Conservation (phyloP, 2,888 invertebrate species). For the Netelia inedita region DNA sequence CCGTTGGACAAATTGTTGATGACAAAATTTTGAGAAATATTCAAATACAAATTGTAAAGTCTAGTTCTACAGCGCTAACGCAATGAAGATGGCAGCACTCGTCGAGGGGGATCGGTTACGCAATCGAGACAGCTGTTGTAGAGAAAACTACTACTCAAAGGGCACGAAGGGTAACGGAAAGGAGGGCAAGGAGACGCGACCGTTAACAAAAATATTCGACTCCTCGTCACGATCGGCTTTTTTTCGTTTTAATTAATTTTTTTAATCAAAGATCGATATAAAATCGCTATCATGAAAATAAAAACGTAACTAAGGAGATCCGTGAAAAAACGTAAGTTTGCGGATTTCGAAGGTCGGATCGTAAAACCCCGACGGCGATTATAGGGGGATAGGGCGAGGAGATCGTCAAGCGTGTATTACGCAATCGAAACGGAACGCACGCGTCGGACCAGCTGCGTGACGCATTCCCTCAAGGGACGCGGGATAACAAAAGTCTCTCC, state of each 20-base stretch:
- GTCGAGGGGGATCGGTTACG: neutral
- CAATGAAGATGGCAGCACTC: too few relatives aligned
- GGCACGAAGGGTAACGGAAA: neutral
- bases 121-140: neutral
- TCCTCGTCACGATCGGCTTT: neutral
- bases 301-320: too few relatives aligned
- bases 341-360: neutral
- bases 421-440: slow-evolving; percentile 51
- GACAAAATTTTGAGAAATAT: too few relatives aligned
- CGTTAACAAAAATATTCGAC: neutral
- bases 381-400: slow-evolving; percentile 13
- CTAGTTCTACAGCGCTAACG: neutral
- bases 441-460: slow-evolving; percentile 57
- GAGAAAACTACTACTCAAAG: neutral
- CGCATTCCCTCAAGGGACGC: slow-evolving; percentile 63
- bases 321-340: neutral
- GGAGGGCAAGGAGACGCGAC: too few relatives aligned
- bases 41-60: neutral
- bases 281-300: neutral
- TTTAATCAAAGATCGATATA: neutral
- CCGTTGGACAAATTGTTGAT: neutral
- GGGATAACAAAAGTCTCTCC: slow-evolving; percentile 44
- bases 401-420: slow-evolving; percentile 38
- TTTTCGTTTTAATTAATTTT: neutral
- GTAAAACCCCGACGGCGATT: neutral